These are phyloP conservation scores for Pica pica DNA, from an alignment of 2,113 vertebrate species.

Conservation along the genomic window DNA sequence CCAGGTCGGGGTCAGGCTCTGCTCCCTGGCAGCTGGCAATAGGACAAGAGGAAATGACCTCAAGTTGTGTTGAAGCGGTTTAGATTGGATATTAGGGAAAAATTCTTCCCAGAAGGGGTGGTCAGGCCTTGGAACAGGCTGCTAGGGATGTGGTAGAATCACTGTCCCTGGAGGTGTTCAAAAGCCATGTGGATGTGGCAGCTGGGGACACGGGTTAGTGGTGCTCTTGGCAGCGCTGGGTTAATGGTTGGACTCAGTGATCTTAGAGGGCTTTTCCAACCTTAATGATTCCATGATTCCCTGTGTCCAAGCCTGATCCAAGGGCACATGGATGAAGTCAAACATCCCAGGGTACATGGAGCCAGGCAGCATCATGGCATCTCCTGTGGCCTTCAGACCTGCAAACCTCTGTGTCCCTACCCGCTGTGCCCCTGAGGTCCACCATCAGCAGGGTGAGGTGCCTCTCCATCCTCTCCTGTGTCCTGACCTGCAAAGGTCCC, in stretches of 20 bases:
- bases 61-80: background rate
- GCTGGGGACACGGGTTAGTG: background rate
- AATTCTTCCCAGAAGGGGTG: background rate
- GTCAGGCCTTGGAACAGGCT: background rate
- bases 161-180: background rate
- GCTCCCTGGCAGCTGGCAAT: background rate
- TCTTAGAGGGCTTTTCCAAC: background rate
- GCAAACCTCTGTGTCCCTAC: too few relatives aligned
- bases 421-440: rapidly evolving
- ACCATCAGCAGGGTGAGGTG: background rate
- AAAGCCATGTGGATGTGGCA: background rate
- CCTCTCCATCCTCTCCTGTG: background rate
- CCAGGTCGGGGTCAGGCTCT: background rate
- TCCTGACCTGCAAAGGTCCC: background rate
- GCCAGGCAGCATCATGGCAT: background rate
- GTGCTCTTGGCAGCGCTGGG: background rate
- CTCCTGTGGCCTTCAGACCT: background rate
- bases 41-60: background rate
- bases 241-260: background rate
- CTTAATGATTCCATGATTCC: background rate
- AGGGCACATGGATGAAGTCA: background rate
- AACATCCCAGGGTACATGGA: background rate
- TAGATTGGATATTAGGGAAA: background rate
- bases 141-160: background rate
- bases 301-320: background rate